A percentile compares a stretch with the other conserved stretches of the same genome.
Conservation (phyloP, 1,140 invertebrate genomes). For the Drosophila elegans region DNA sequence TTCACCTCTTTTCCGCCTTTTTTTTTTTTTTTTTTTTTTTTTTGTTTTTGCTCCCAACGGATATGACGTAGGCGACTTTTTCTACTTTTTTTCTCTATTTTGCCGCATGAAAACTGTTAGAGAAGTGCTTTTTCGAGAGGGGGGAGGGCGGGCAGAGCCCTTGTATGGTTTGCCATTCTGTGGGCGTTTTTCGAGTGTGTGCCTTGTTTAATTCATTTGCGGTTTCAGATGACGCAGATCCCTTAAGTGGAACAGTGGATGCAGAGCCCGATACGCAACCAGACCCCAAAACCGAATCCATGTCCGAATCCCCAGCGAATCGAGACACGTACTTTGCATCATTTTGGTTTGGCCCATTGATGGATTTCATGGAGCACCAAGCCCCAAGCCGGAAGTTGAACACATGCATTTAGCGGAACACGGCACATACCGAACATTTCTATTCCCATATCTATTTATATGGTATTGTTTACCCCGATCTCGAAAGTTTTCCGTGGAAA, state of each 20-base stretch:
- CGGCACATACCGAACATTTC: slow-evolving; percentile 17
- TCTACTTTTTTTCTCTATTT: slow-evolving; percentile 23
- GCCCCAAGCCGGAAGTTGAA: slow-evolving; percentile 25
- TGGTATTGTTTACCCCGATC: slow-evolving; percentile 20
- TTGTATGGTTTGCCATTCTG: slow-evolving; percentile 52
- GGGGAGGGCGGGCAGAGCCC: slow-evolving; percentile 13
- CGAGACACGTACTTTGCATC: slow-evolving; percentile 16
- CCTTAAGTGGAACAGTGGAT: slow-evolving; percentile 51
- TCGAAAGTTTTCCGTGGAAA: slow-evolving; percentile 13
- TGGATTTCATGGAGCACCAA: slow-evolving; percentile 20
- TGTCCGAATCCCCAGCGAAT: slow-evolving; percentile 8
- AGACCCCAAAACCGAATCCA: slow-evolving; percentile 18
- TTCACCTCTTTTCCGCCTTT: slow-evolving; percentile 12
- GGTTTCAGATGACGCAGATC: slow-evolving; percentile 55
- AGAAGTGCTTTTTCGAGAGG: slow-evolving; percentile 18
- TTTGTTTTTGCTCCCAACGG: slow-evolving; percentile 36
- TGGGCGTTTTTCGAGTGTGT: slow-evolving; percentile 25
- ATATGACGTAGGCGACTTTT: slow-evolving; percentile 47
- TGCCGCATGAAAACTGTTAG: slow-evolving; percentile 50
- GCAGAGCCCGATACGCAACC: slow-evolving; percentile 26
- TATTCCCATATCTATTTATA: slow-evolving; percentile 21
- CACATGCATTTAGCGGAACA: slow-evolving; percentile 42
- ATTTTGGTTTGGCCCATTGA: slow-evolving; percentile 30
- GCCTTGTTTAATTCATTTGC: slow-evolving; percentile 51
- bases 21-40: neutral